Percentiles rank a stretch among this genome's conserved stretches.
Conservation (phyloP, 2,888 invertebrate species). For the Lobophora halterata region DNA sequence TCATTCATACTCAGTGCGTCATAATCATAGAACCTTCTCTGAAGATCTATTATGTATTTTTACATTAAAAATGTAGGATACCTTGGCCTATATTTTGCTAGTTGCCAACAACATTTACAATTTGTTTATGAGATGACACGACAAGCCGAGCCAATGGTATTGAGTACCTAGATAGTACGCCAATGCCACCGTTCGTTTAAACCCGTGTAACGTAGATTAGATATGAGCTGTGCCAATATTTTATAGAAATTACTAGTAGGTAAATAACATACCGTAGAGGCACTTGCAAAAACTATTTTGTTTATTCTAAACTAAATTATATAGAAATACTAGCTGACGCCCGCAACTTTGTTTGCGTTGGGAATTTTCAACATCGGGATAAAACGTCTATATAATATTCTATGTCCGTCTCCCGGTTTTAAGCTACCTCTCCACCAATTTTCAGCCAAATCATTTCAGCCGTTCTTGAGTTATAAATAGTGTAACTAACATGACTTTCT, state of each 20-base stretch:
- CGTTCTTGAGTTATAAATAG: no score
- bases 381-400: no score
- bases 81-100: slow-evolving; percentile 32
- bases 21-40: slow-evolving; percentile 6
- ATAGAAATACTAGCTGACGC: no score
- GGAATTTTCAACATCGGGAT: no score
- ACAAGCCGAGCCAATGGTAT: slow-evolving; percentile 27
- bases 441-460: no score
- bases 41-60: slow-evolving; percentile 19
- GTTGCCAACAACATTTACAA: slow-evolving; percentile 28
- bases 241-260: background rate
- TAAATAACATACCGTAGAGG: no score
- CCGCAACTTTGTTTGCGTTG: no score
- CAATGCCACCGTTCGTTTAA: slow-evolving; percentile 32
- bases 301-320: no score
- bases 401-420: no score
- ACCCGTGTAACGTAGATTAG: slow-evolving; percentile 19
- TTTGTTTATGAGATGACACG: slow-evolving; percentile 33
- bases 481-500: no score
- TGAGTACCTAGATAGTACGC: slow-evolving; percentile 34
- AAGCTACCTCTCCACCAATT: no score
- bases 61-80: slow-evolving; percentile 22
- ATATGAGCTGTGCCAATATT: slow-evolving; percentile 18
- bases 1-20: slow-evolving; percentile 3
- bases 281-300: no score